These are phyloP conservation scores for Myzus persicae DNA, from an alignment of 1,140 invertebrate genomes.

Conservation along the genomic window DNA sequence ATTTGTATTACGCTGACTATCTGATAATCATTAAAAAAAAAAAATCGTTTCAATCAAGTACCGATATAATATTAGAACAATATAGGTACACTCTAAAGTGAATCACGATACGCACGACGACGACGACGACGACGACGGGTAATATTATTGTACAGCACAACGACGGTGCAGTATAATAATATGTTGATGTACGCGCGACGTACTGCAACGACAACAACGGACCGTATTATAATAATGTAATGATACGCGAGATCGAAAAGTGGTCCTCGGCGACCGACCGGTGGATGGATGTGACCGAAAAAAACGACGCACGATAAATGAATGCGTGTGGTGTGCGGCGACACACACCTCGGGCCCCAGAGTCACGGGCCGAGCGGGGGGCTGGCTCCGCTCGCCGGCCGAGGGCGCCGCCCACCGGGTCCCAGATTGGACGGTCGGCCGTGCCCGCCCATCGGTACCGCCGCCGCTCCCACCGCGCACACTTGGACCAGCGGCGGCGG, in stretches of 20 bases:
- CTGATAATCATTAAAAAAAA: not conserved
- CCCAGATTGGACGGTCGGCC: slow-evolving; percentile 40
- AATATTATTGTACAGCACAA: too few relatives aligned
- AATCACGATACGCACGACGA: not conserved
- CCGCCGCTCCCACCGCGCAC: not conserved
- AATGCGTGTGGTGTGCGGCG: not conserved
- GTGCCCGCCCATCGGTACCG: slow-evolving; percentile 27
- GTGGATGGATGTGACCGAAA: not conserved
- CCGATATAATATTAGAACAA: too few relatives aligned
- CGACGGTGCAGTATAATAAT: not conserved
- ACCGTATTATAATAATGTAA: not conserved
- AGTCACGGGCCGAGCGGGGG: not conserved
- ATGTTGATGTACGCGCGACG: not conserved
- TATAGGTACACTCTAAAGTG: not conserved
- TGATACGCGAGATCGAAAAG: not conserved
- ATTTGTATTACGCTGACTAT: not conserved
- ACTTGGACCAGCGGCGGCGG: not conserved
- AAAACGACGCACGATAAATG: slow-evolving; percentile 50
- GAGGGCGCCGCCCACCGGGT: slow-evolving; percentile 7
- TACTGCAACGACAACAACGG: not conserved
- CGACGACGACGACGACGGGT: not conserved
- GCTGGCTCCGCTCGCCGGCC: not conserved
- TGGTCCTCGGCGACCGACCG: not conserved
- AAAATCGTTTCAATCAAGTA: not conserved
- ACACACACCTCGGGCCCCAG: not conserved